These are phyloP conservation scores for Micrasema minimum DNA, from an alignment of 1,140 invertebrate species.

Conservation along the genomic window DNA sequence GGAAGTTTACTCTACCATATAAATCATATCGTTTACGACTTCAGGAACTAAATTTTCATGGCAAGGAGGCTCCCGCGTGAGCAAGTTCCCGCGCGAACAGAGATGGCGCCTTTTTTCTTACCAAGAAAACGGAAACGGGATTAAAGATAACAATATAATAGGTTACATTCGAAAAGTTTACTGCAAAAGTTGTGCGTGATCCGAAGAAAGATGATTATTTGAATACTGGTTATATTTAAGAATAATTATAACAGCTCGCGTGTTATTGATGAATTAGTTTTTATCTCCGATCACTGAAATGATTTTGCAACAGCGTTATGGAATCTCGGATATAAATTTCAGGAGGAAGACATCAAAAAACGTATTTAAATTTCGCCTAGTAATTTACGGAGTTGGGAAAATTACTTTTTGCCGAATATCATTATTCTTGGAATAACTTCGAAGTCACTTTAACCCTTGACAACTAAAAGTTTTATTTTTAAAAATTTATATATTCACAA, in stretches of 20 bases:
- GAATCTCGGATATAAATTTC: too few relatives aligned
- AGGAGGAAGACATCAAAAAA: too few relatives aligned
- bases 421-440: too few relatives aligned
- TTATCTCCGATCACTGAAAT: slow-evolving; percentile 20
- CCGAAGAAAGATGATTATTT: slow-evolving; percentile 8
- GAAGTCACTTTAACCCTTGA: too few relatives aligned
- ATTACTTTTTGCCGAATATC: too few relatives aligned
- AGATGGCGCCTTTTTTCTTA: slow-evolving; percentile 28
- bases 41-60: slow-evolving; percentile 45
- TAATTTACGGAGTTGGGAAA: too few relatives aligned
- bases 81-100: slow-evolving; percentile 34
- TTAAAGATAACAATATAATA: slow-evolving; percentile 24
- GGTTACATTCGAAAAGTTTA: slow-evolving; percentile 24
- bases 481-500: too few relatives aligned
- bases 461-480: too few relatives aligned
- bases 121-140: slow-evolving; percentile 20
- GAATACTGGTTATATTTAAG: slow-evolving; percentile 2
- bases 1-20: slow-evolving; percentile 27
- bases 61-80: slow-evolving; percentile 24
- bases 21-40: slow-evolving; percentile 52
- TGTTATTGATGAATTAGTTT: slow-evolving; percentile 29
- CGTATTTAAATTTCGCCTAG: too few relatives aligned
- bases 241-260: not conserved
- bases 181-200: slow-evolving; percentile 27
- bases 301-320: too few relatives aligned